Conservation (phyloP, 2,113 vertebrate species). For the Platichthys flesus region DNA sequence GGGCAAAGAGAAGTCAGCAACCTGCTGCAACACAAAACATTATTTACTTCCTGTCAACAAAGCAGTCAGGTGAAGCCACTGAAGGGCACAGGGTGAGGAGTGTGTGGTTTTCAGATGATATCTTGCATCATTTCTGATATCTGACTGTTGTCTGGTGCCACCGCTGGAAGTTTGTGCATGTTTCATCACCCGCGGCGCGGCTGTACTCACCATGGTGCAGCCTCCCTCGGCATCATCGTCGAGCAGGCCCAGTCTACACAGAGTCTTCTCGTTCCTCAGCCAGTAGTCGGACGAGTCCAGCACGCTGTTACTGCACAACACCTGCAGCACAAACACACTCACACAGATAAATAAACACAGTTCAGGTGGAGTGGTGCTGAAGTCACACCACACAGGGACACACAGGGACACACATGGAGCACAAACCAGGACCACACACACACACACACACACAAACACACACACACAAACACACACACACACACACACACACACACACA, state of each 20-base stretch:
- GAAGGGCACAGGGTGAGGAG: not conserved
- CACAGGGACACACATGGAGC: not conserved
- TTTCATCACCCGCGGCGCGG: constrained; percentile 37
- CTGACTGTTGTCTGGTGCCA: not conserved
- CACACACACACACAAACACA: not conserved
- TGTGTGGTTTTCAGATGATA: not conserved
- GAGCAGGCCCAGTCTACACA: constrained; percentile 90
- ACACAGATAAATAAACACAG: constrained; percentile 34
- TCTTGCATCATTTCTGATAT: not conserved
- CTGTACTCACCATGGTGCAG: constrained; percentile 90
- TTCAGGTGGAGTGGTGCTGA: constrained; percentile 3
- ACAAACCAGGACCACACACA: not conserved
- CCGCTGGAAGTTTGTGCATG: constrained; percentile 8
- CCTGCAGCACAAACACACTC: constrained; percentile 79
- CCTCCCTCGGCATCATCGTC: constrained; percentile 88
- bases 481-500: not conserved
- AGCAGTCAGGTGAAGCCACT: not conserved
- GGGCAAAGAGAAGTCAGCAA: not conserved
- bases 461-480: not conserved
- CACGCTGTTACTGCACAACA: constrained; percentile 90
- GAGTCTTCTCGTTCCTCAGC: constrained; percentile 91
- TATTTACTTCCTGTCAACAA: not conserved
- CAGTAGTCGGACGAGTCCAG: constrained; percentile 96
- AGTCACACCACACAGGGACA: not conserved
- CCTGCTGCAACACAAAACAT: constrained; percentile 5